These are phyloP conservation scores for Diadromus collaris DNA, from an alignment of 2,888 invertebrate species.

Conservation along the genomic window DNA sequence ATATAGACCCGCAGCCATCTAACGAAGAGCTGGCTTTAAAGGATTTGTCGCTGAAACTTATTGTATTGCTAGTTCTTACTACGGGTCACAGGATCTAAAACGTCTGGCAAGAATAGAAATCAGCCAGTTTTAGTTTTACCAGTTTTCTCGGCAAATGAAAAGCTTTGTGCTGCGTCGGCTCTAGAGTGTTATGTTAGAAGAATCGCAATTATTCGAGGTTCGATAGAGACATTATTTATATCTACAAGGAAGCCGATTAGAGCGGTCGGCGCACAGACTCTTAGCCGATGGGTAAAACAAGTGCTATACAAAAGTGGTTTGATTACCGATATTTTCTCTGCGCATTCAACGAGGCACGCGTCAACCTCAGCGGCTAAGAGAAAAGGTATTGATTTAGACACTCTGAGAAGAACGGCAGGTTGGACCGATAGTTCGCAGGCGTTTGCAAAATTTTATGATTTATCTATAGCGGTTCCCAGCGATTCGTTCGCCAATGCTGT, in stretches of 20 bases:
- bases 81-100: conserved; percentile 36
- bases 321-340: conserved; percentile 8
- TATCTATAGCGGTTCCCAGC: background rate
- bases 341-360: conserved; percentile 17
- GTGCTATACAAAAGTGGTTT: conserved; percentile 1
- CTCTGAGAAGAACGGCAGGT: conserved; percentile 4
- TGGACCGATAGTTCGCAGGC: conserved; percentile 17
- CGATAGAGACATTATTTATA: background rate
- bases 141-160: conserved; percentile 36
- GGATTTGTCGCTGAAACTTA: conserved; percentile 49
- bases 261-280: conserved; percentile 10
- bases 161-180: background rate
- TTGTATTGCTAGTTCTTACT: conserved; percentile 52
- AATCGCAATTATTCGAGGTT: background rate
- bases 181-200: background rate
- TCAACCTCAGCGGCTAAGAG: conserved; percentile 23
- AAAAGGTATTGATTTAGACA: conserved; percentile 17
- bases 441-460: conserved; percentile 24
- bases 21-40: conserved; percentile 24
- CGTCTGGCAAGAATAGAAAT: conserved; percentile 31
- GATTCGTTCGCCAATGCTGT: conserved; percentile 21
- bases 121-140: conserved; percentile 54
- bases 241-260: background rate
- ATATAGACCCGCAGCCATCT: conserved; percentile 16
- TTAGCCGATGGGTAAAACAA: conserved; percentile 15